Evolutionary conservation across 2,888 invertebrate genomes (phyloP).

Genomic region (Tryphoninae sp.): DNA sequence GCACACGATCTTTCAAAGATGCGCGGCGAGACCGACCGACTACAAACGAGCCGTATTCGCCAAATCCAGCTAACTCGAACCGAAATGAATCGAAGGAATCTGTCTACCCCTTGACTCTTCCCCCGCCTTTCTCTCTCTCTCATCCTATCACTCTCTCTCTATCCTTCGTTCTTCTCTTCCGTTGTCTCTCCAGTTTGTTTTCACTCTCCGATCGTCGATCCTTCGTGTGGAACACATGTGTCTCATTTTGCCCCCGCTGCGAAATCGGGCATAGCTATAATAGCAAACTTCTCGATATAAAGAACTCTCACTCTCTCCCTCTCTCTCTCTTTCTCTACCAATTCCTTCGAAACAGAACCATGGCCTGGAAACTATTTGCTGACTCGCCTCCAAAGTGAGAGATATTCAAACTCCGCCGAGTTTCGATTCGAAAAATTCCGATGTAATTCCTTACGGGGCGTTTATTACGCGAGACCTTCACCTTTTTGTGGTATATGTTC

Average conservation of each 20-base stretch:
- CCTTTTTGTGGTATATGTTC: constrained; percentile 42
- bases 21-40: constrained; percentile 65
- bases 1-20: constrained; percentile 44
- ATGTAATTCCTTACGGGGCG: constrained; percentile 28
- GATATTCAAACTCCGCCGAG: background rate
- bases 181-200: constrained; percentile 32
- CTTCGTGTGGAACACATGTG: background rate
- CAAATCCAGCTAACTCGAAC: constrained; percentile 78
- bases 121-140: constrained; percentile 46
- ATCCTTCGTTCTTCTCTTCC: constrained; percentile 39
- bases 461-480: constrained; percentile 25
- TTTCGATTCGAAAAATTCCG: constrained; percentile 38
- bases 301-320: background rate
- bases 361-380: background rate
- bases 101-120: constrained; percentile 52
- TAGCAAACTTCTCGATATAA: background rate
- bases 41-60: constrained; percentile 79
- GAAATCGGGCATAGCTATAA: background rate
- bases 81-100: constrained; percentile 77
- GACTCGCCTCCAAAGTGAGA: background rate
- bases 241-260: background rate
- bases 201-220: constrained; percentile 29
- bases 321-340: background rate
- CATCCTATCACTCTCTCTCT: constrained; percentile 26
- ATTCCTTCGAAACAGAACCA: background rate